Percentiles rank a stretch among this genome's conserved stretches.
These are phyloP conservation scores for Hestina assimilis DNA, from an alignment of 1,140 invertebrate species.

Conservation along the genomic window DNA sequence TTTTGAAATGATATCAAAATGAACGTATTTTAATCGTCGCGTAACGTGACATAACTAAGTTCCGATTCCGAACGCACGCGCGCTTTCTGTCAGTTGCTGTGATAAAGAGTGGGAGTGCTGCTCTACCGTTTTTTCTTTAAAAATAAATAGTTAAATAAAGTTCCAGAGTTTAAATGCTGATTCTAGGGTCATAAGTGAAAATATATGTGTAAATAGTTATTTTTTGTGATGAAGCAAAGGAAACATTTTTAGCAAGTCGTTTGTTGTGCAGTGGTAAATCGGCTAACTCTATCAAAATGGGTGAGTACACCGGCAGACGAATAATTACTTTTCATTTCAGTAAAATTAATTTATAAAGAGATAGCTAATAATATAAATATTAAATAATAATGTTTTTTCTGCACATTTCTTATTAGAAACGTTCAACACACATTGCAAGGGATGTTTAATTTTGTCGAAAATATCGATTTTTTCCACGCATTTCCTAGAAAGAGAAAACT, in stretches of 20 bases:
- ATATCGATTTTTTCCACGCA: constrained; percentile 71
- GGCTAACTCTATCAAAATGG: constrained; percentile 50
- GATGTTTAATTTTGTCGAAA: constrained; percentile 47
- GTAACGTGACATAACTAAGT: too few relatives aligned
- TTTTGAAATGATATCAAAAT: constrained; percentile 17
- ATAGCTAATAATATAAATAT: neutral
- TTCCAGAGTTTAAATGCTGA: neutral
- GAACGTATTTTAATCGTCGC: constrained; percentile 34
- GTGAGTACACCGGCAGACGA: constrained; percentile 62
- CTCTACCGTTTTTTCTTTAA: neutral
- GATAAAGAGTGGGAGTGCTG: constrained; percentile 2
- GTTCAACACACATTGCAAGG: neutral
- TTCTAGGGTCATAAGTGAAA: constrained; percentile 33
- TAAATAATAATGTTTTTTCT: neutral
- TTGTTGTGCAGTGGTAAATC: constrained; percentile 30
- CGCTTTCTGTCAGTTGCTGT: constrained; percentile 47
- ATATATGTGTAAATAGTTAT: constrained; percentile 38
- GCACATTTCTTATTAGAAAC: constrained; percentile 12
- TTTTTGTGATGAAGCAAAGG: constrained; percentile 54
- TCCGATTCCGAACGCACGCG: constrained; percentile 62
- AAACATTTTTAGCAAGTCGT: constrained; percentile 36
- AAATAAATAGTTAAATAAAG: constrained; percentile 5
- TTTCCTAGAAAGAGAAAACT: neutral
- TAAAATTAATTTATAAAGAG: neutral
- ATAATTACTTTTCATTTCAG: constrained; percentile 21